phyloP scores from a whole-genome alignment of 2,797 vertebrate genomes.

The Iguana delicatissima region DNA sequence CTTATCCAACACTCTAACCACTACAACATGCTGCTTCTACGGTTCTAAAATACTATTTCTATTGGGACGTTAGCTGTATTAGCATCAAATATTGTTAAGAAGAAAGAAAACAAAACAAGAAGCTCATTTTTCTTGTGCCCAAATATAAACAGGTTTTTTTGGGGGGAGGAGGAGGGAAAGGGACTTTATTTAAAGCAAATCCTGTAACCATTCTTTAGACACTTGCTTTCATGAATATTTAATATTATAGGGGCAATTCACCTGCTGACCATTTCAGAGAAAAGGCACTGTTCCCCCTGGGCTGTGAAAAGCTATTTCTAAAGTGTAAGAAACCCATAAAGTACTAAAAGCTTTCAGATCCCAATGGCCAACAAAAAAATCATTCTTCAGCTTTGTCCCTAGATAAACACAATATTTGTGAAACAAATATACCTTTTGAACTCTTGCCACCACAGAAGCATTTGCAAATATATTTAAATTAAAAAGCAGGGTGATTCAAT shows the following conservation, averaged over 20 bases:
- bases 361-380: background rate
- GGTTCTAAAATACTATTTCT: background rate
- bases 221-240: slow-evolving; percentile 47
- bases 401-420: slow-evolving; percentile 11
- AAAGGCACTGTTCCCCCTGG: background rate
- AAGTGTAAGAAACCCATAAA: slow-evolving; percentile 4
- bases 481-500: background rate
- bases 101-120: no score
- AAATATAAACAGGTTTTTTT: background rate
- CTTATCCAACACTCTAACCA: no score
- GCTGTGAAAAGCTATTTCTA: slow-evolving; percentile 7
- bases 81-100: background rate
- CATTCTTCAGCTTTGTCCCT: slow-evolving; percentile 8
- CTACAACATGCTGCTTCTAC: background rate
- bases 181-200: slow-evolving; percentile 33
- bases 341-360: slow-evolving; percentile 33
- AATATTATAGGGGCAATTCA: slow-evolving; percentile 30
- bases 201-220: slow-evolving; percentile 36
- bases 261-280: slow-evolving; percentile 34
- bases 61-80: background rate
- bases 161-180: background rate
- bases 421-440: slow-evolving; percentile 34
- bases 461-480: slow-evolving; percentile 1
- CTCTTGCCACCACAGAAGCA: background rate
- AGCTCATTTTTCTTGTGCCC: no score